Percentiles rank a stretch among this genome's conserved stretches.
These are phyloP conservation scores for Silurus meridionalis DNA, from an alignment of 2,113 vertebrate species.

Conservation along the genomic window DNA sequence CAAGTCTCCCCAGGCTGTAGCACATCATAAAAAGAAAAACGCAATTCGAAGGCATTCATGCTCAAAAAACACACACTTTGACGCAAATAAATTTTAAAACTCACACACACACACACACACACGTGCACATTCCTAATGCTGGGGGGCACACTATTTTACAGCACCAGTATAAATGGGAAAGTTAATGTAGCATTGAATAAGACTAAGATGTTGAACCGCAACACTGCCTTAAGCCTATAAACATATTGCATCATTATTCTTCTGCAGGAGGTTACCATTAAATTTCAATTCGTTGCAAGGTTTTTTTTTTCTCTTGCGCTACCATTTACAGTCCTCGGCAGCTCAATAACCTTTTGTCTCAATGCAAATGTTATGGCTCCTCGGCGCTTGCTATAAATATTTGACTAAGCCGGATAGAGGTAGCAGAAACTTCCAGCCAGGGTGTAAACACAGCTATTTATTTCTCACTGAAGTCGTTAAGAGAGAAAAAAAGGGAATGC, in stretches of 20 bases:
- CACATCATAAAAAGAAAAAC: constrained; percentile 59
- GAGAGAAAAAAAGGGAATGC: neutral
- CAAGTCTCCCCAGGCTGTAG: constrained; percentile 54
- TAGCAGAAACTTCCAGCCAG: constrained; percentile 60
- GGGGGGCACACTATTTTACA: constrained; percentile 82
- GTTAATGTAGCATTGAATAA: constrained; percentile 92
- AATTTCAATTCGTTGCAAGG: constrained; percentile 78
- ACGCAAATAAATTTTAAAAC: constrained; percentile 24
- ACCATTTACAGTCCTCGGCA: constrained; percentile 73
- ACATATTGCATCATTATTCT: constrained; percentile 80
- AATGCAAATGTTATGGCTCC: constrained; percentile 72
- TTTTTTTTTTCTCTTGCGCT: constrained; percentile 56
- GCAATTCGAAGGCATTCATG: constrained; percentile 63
- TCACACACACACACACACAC: constrained; percentile 34
- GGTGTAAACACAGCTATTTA: neutral
- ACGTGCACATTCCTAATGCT: constrained; percentile 37
- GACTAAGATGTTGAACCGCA: constrained; percentile 77
- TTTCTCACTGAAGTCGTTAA: neutral
- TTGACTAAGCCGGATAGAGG: constrained; percentile 65
- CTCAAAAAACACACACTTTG: constrained; percentile 44
- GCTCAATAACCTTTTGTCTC: constrained; percentile 77
- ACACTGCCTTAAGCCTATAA: constrained; percentile 75
- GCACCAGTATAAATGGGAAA: constrained; percentile 85
- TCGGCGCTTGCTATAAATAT: constrained; percentile 74
- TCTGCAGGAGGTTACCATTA: constrained; percentile 77